Percentiles rank a stretch among this genome's conserved stretches.
phyloP scores from a whole-genome alignment of 2,797 vertebrate genomes.

The Danio choprae region DNA sequence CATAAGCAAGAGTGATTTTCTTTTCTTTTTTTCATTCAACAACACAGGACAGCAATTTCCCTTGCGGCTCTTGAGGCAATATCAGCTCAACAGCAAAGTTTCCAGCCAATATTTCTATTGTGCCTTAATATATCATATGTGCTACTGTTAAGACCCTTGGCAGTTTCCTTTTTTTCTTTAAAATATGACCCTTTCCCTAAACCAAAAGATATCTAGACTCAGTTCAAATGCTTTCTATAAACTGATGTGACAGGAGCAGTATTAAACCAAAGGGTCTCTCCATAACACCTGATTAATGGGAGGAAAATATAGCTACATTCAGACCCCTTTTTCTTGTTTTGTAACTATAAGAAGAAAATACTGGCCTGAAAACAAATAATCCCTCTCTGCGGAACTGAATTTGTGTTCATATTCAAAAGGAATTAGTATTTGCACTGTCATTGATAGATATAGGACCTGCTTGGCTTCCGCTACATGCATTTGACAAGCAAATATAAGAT shows the following conservation, averaged over 20 bases:
- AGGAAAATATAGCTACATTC: background rate
- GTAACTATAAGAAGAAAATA: background rate
- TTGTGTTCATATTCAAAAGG: background rate
- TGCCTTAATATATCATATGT: conserved; percentile 4
- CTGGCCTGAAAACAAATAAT: background rate
- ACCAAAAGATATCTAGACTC: background rate
- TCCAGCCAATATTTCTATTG: background rate
- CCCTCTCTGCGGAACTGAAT: background rate
- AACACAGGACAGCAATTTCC: background rate
- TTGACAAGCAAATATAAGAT: background rate
- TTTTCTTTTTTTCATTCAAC: background rate
- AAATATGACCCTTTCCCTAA: background rate
- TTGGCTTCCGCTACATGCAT: background rate
- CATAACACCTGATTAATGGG: background rate
- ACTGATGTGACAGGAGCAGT: background rate
- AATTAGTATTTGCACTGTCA: conserved; percentile 3
- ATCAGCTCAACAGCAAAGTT: background rate
- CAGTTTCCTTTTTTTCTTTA: background rate
- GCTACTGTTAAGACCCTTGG: background rate
- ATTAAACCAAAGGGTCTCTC: background rate
- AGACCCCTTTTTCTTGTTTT: background rate
- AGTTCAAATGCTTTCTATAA: background rate
- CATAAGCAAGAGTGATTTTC: background rate
- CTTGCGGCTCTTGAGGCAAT: background rate
- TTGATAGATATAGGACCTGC: background rate